Evolutionary conservation across 30 jellyfish, hydroid and myxozoan species (phyloP), one percentile per base, ranked within the genome.

Genomic region (Hydractinia symbiolongicarpus): DNA sequence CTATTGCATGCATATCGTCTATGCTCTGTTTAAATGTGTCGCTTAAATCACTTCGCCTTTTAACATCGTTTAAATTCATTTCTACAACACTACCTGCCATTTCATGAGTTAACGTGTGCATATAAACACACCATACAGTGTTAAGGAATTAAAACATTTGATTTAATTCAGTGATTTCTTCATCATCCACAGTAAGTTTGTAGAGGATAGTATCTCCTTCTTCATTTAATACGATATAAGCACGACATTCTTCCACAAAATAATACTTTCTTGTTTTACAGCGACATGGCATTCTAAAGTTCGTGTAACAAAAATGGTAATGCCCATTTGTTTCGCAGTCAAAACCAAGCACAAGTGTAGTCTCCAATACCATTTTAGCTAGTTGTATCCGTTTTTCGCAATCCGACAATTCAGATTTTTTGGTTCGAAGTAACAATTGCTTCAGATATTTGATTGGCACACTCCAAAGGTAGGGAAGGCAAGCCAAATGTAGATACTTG

Each of bases 51-150:
- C 51, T 11, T 30, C 60, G 21, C 60, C 5, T 50, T 71, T 71
- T 71, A 30, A 71, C n/a, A 20, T 71, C 60, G 52, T 30, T 71
- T 49, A 71, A 14, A 19, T 71, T 71, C 13, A 71, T 30, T 52
- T 71, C 80, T 8, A 58, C 80, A 71, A 71, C 51, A 19, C 51
- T 71, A 19, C 80, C 80, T 19, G 80, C 80, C 60, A 19, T 50
- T 15, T 4, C 60, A 50, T 71, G 80, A n/a, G 80, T 5, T 58
- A 71, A 19, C 4, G 80, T 20, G 3, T 71, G 80, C 9, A 66
- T 71, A 15, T 71, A 71, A 58, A 71, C 80, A 19, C 80, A 71
- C 80, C 80, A 71, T 71, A 71, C 11, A 9, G 80, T 71, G 80
- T 71, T 71, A 4, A 71, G 51, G n/a, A 71, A 71, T 58, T 4